These are phyloP conservation scores for Pica pica DNA, from an alignment of 2,113 vertebrate species.

Conservation along the genomic window DNA sequence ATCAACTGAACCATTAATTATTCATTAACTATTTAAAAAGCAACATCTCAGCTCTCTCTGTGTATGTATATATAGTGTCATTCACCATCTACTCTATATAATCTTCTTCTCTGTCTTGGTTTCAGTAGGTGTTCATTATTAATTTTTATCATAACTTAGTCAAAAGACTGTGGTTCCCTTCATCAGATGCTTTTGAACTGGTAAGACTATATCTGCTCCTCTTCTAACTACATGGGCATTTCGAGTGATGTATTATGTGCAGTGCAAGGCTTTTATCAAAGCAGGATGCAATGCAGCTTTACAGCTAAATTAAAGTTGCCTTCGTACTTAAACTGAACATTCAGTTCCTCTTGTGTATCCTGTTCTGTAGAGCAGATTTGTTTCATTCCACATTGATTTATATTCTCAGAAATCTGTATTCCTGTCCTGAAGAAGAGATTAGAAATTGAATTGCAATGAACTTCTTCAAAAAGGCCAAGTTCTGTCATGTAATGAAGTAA, in stretches of 20 bases:
- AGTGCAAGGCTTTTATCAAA: neutral
- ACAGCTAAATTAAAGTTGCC: neutral
- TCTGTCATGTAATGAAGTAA: neutral
- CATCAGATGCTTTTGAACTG: neutral
- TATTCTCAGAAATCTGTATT: neutral
- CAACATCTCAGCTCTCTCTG: neutral
- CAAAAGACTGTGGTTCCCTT: neutral
- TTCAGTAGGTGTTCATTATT: neutral
- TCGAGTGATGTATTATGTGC: neutral
- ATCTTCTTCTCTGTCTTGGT: neutral
- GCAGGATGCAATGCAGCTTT: neutral
- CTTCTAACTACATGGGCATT: neutral
- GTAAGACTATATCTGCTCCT: neutral
- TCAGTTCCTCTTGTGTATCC: neutral
- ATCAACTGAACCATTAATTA: neutral
- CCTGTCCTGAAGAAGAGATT: neutral
- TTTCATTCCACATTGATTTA: neutral
- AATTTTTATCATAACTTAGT: neutral
- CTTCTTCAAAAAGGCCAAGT: neutral
- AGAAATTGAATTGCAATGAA: neutral
- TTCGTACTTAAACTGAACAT: neutral
- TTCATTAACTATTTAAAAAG: neutral
- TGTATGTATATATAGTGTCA: neutral
- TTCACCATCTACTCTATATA: neutral
- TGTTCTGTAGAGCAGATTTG: neutral